A percentile compares a stretch with the other conserved stretches of the same genome.
Evolutionary conservation across 2,113 vertebrate genomes (phyloP).

Genomic region (Sminthopsis crassicaudata): DNA sequence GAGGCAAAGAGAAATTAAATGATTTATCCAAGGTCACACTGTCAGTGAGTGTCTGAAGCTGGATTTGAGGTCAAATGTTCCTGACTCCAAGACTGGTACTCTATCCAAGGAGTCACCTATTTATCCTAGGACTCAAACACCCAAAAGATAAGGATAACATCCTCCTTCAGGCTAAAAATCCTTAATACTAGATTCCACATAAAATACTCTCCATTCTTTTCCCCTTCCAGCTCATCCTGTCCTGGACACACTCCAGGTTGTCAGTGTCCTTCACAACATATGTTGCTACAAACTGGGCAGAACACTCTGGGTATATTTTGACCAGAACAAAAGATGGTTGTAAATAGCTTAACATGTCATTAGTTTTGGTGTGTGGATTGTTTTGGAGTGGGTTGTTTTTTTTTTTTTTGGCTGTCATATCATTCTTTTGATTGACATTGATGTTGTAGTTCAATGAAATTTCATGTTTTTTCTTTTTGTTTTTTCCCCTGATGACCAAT

Average conservation of each 20-base stretch:
- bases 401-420: not conserved
- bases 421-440: not conserved
- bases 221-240: not conserved
- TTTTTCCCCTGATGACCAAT: not conserved
- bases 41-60: not conserved
- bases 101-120: not conserved
- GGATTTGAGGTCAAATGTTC: not conserved
- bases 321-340: not conserved
- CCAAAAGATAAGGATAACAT: not conserved
- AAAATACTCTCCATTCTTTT: not conserved
- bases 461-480: not conserved
- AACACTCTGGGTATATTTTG: not conserved
- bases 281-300: not conserved
- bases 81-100: not conserved
- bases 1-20: not conserved
- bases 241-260: not conserved
- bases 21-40: not conserved
- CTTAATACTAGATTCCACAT: not conserved
- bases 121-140: not conserved
- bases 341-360: not conserved
- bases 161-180: not conserved
- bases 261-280: not conserved
- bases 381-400: not conserved
- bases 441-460: not conserved
- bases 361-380: not conserved